Conservation (phyloP, 2,888 invertebrate genomes). For the Erynnis tages region DNA sequence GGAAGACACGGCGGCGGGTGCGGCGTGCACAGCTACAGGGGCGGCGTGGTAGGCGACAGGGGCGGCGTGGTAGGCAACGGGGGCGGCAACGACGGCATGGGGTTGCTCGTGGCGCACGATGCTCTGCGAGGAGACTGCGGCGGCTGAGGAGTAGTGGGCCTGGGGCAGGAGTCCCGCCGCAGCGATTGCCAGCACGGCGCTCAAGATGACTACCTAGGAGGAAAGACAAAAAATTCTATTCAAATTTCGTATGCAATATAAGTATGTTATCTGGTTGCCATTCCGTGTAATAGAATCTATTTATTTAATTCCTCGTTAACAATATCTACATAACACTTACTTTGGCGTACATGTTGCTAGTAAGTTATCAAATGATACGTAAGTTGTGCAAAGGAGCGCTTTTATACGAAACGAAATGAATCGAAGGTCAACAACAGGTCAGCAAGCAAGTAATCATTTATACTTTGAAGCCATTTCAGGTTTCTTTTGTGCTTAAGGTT, state of each 20-base stretch:
- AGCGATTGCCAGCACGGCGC: constrained; percentile 65
- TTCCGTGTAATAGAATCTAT: no score
- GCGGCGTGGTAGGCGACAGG: constrained; percentile 42
- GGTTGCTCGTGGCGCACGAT: constrained; percentile 63
- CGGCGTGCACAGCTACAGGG: constrained; percentile 30
- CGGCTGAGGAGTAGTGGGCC: constrained; percentile 48
- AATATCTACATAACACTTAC: constrained; percentile 38
- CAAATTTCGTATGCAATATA: no score
- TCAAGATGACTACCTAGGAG: constrained; percentile 66
- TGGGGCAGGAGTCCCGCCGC: constrained; percentile 65
- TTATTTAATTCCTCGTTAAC: no score
- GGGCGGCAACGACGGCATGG: constrained; percentile 44
- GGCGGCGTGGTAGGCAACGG: constrained; percentile 36
- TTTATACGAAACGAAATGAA: constrained; percentile 19
- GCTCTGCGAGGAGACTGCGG: constrained; percentile 66
- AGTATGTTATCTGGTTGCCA: no score
- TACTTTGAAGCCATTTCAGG: background rate
- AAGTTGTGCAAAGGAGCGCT: background rate
- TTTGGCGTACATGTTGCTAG: constrained; percentile 27
- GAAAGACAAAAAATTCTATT: no score
- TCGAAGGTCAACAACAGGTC: constrained; percentile 15
- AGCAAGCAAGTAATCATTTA: background rate
- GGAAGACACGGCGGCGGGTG: constrained; percentile 39
- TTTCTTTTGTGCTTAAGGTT: background rate
- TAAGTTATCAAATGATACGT: constrained; percentile 14